Evolutionary conservation across 1,140 invertebrate species (phyloP).

Genomic region (Phthorimaea operculella): DNA sequence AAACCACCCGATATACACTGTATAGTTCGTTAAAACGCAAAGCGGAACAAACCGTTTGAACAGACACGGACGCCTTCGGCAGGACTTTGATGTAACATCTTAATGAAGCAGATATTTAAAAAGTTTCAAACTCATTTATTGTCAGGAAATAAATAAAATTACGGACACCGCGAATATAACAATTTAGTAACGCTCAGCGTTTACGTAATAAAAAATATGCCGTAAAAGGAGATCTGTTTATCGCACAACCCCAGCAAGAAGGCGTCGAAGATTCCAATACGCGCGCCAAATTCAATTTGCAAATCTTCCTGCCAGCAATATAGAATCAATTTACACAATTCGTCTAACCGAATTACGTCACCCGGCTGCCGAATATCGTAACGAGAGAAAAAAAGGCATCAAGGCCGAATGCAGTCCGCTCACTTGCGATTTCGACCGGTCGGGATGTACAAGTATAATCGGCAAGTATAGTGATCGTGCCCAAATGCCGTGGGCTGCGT

Average conservation of each 20-base stretch:
- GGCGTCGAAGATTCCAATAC: neutral
- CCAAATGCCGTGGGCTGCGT: slow-evolving; percentile 15
- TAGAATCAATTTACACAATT: slow-evolving; percentile 42
- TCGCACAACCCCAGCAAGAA: neutral
- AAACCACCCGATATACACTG: neutral
- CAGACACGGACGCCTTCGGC: slow-evolving; percentile 1
- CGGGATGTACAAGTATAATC: neutral
- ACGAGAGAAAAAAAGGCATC: slow-evolving; percentile 40
- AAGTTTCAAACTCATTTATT: neutral
- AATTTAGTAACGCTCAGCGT: neutral
- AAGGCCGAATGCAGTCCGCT: slow-evolving; percentile 54
- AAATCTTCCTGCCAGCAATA: slow-evolving; percentile 33
- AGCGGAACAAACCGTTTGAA: neutral
- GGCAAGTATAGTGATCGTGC: neutral
- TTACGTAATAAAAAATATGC: neutral
- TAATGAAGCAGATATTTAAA: slow-evolving; percentile 3
- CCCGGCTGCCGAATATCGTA: slow-evolving; percentile 36
- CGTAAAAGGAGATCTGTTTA: neutral
- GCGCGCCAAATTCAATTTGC: slow-evolving; percentile 33
- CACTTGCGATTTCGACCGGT: slow-evolving; percentile 52
- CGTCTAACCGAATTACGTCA: slow-evolving; percentile 44
- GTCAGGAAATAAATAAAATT: neutral
- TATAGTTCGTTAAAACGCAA: slow-evolving; percentile 1
- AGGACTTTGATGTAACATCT: neutral
- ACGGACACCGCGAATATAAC: neutral